Conservation (phyloP, 2,113 vertebrate species). For the Ondatra zibethicus region DNA sequence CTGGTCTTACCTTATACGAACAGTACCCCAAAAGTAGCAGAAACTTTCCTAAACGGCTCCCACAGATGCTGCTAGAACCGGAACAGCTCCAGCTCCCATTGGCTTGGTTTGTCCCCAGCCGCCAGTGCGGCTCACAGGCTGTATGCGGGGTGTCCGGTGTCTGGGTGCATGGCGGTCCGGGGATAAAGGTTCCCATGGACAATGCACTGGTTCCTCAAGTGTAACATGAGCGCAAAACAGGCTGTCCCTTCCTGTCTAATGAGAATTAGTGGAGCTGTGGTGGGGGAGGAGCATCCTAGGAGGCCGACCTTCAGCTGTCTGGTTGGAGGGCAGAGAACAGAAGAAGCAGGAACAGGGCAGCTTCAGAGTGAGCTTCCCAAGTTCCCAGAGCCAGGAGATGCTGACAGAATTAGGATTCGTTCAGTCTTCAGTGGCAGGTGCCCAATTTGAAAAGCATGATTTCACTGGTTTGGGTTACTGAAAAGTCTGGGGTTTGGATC, state of each 20-base stretch:
- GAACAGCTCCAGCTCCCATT: accelerated
- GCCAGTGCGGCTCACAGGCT: background rate
- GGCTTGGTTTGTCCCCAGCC: background rate
- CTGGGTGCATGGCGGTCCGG: background rate
- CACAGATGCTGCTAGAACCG: accelerated
- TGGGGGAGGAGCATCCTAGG: background rate
- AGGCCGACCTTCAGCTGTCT: background rate
- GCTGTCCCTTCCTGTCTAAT: background rate
- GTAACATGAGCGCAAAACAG: background rate
- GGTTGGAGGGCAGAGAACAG: too few species aligned
- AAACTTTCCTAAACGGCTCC: background rate
- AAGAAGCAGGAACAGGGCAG: background rate
- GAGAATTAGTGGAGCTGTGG: background rate
- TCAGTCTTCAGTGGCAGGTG: background rate
- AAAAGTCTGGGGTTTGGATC: background rate
- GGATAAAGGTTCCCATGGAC: background rate
- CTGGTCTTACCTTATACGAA: background rate
- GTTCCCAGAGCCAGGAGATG: background rate
- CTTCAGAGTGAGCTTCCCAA: background rate
- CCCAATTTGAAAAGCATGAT: background rate
- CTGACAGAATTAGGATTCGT: background rate
- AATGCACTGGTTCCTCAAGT: background rate
- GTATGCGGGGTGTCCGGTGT: background rate
- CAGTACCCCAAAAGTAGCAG: background rate
- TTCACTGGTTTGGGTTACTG: background rate